Base-by-base conservation (phyloP, 2,113 vertebrate species). In the Paracanthobrama guichenoti region DNA sequence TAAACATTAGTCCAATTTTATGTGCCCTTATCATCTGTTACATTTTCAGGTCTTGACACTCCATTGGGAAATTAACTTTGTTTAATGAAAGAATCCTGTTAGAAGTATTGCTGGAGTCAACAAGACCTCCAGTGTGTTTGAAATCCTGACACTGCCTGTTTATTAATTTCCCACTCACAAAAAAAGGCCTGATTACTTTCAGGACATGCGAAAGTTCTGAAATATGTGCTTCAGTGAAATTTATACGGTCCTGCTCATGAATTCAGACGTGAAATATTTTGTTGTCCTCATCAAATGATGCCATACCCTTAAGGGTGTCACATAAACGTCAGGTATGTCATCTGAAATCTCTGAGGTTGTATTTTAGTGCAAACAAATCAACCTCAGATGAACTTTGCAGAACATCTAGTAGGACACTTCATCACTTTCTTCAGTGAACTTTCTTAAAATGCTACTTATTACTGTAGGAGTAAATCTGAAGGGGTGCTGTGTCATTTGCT, bases 31-130 rank as follows among this genome's bases (percentile, higher is more conserved):
- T 76, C 22, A 60, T 62, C 75, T 9, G 10, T n/a, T 71, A 44
- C 81, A 79, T 85, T 39, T 50, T 83, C 5, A 80, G 59, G 59
- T 53, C 76, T 78, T 60, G 67, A 85, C 53, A 18, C 39, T 67
- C 84, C 75, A 31, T 73, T 28, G 80, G 87, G 84, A 88, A 88
- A 88, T 88, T 85, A 88, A 81, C 28, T 79, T 79, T 83, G 79
- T 79, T 83, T 79, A 82, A 75, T 77, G 39, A 83, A 72, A 81
- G 79, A 67, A 74, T 83, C 57, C 35, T 39, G 83, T 39, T 46
- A 66, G 67, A 81, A 79, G 74, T 64, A 73, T 79, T 57, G 46
- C 72, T 82, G 39, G 35, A 82, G 81, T 67, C 71, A 69, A 79
- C 31, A 73, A 26, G 55, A 69, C 11, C 53, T 80, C 83, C 35